Conservation (phyloP, 2,113 vertebrate species). For the Alouatta palliata region DNA sequence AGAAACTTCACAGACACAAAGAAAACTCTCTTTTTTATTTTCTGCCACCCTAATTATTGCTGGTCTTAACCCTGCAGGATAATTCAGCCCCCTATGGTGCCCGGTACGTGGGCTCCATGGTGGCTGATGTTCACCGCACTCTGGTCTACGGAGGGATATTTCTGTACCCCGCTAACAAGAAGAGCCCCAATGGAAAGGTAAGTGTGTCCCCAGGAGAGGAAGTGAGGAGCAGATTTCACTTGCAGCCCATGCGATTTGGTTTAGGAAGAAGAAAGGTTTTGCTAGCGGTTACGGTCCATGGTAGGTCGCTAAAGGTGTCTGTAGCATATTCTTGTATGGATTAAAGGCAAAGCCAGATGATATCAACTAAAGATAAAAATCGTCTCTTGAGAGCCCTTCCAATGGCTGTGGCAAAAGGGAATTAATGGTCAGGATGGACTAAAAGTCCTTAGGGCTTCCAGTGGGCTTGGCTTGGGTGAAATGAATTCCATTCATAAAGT, state of each 20-base stretch:
- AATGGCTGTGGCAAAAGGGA: neutral
- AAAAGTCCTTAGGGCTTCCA: neutral
- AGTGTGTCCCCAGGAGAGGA: neutral
- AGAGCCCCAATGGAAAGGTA: constrained; percentile 96
- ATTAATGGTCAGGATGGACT: neutral
- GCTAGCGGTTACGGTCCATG: no score
- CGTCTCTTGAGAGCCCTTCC: neutral
- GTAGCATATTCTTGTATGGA: neutral
- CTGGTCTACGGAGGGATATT: constrained; percentile 98
- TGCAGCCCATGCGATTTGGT: neutral
- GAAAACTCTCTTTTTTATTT: neutral
- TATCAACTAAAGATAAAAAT: neutral
- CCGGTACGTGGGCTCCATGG: constrained; percentile 97
- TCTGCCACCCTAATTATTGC: neutral
- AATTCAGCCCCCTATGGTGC: constrained; percentile 91
- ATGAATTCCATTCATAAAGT: constrained; percentile 22
- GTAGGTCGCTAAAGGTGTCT: neutral
- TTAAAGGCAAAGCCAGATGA: neutral
- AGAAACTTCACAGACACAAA: rapidly evolving
- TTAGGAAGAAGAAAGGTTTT: neutral
- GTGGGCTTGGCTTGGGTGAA: neutral
- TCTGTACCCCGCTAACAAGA: constrained; percentile 94
- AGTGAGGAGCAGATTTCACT: neutral
- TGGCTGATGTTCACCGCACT: constrained; percentile 97
- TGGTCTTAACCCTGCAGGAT: constrained; percentile 84